phyloP scores from a whole-genome alignment of 1,140 invertebrate species.

The Drepana arcuata region DNA sequence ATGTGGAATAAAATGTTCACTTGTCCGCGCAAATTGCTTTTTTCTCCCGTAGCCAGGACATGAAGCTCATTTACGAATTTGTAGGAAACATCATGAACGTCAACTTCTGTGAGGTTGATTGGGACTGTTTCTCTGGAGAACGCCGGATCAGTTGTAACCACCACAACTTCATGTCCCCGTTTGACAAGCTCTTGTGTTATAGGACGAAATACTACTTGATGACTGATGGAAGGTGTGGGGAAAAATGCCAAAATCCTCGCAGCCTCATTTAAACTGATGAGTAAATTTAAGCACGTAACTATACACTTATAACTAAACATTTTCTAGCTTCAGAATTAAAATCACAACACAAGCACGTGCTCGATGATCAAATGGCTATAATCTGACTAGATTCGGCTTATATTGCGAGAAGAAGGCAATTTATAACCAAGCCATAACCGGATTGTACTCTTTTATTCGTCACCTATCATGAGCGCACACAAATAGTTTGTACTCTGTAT shows the following conservation, averaged over 20 bases:
- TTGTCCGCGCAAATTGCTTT: constrained; percentile 6
- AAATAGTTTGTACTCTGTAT: too few species aligned
- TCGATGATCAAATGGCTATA: too few species aligned
- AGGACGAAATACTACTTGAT: constrained; percentile 64
- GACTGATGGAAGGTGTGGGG: constrained; percentile 14
- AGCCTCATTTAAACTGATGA: too few species aligned
- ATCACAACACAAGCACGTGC: too few species aligned
- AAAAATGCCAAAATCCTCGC: constrained; percentile 63
- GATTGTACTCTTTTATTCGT: too few species aligned
- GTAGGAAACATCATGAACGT: constrained; percentile 21
- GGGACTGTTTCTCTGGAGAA: constrained; percentile 12
- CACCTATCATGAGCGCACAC: too few species aligned
- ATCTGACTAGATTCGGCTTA: too few species aligned
- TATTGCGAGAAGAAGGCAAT: too few species aligned
- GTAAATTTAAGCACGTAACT: too few species aligned
- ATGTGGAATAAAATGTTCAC: constrained; percentile 10
- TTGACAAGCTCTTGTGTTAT: constrained; percentile 43
- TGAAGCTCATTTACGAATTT: constrained; percentile 17
- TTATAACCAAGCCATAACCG: too few species aligned
- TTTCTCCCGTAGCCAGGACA: constrained; percentile 4
- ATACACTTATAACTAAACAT: too few species aligned
- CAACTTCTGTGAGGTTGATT: constrained; percentile 20
- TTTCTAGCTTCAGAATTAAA: too few species aligned
- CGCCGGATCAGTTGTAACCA: constrained; percentile 29
- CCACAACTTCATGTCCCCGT: constrained; percentile 57